These are phyloP conservation scores for Diarsia brunnea DNA, from an alignment of 2,888 invertebrate genomes.

Conservation along the genomic window DNA sequence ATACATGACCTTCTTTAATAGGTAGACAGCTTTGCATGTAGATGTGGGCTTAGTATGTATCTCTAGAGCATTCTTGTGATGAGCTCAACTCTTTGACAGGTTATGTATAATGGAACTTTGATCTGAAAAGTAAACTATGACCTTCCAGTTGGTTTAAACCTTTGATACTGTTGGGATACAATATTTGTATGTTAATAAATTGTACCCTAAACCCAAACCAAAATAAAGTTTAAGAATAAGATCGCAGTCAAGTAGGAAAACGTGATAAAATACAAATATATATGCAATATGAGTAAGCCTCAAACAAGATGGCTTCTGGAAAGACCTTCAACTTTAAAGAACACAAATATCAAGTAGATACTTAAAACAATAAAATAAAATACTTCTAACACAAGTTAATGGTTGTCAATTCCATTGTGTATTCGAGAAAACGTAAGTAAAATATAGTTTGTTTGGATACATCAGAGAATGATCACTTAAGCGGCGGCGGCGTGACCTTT, in stretches of 20 bases:
- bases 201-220: not conserved
- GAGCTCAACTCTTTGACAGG: slow-evolving; percentile 20
- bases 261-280: slow-evolving; percentile 28
- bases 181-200: slow-evolving; percentile 14
- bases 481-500: slow-evolving; percentile 55
- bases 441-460: slow-evolving; percentile 50
- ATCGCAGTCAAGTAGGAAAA: slow-evolving; percentile 14
- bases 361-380: slow-evolving; percentile 14
- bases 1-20: slow-evolving; percentile 64
- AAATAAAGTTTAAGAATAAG: slow-evolving; percentile 28
- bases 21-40: slow-evolving; percentile 16
- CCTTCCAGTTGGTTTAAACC: not conserved
- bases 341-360: slow-evolving; percentile 29
- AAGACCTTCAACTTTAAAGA: slow-evolving; percentile 19
- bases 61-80: slow-evolving; percentile 18
- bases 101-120: slow-evolving; percentile 11
- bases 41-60: slow-evolving; percentile 30
- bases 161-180: not conserved
- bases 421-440: slow-evolving; percentile 29
- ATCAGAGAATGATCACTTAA: slow-evolving; percentile 57
- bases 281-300: slow-evolving; percentile 1
- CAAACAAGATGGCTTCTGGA: slow-evolving; percentile 17
- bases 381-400: slow-evolving; percentile 35
- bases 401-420: slow-evolving; percentile 62
- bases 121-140: slow-evolving; percentile 7